Evolutionary conservation across 2,797 vertebrate species (phyloP).

Genomic region (Melanogrammus aeglefinus): DNA sequence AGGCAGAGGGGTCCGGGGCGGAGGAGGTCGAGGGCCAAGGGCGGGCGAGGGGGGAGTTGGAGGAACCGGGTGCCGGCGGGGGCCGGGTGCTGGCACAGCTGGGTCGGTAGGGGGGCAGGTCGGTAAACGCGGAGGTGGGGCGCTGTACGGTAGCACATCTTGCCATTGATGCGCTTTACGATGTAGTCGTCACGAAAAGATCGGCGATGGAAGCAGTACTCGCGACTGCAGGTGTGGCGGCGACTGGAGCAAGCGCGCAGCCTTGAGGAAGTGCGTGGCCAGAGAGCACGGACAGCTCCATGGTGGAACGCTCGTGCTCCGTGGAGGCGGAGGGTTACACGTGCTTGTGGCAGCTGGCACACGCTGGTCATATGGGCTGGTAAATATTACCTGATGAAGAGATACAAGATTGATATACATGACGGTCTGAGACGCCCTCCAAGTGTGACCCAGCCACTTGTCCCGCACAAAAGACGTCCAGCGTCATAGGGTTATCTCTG

Average conservation of each 20-base stretch:
- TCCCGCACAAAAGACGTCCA: not conserved
- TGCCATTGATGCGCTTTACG: conserved; percentile 95
- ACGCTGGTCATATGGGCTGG: conserved; percentile 98
- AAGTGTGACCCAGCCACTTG: not conserved
- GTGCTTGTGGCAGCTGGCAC: conserved; percentile 93
- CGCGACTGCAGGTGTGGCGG: conserved; percentile 85
- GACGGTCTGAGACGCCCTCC: not conserved
- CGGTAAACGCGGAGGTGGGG: conserved; percentile 71
- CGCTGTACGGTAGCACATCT: conserved; percentile 98
- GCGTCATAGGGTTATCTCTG: not conserved
- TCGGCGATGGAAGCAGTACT: conserved; percentile 93
- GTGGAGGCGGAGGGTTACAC: conserved; percentile 79
- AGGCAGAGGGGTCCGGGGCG: conserved; percentile 22
- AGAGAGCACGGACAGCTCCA: conserved; percentile 88
- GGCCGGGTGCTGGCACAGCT: conserved; percentile 52
- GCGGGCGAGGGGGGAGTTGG: conserved; percentile 37
- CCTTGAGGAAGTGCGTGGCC: conserved; percentile 89
- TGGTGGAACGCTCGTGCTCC: conserved; percentile 80
- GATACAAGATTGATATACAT: not conserved
- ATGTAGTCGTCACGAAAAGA: conserved; percentile 96
- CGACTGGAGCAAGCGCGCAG: conserved; percentile 85
- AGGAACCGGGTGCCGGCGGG: conserved; percentile 49
- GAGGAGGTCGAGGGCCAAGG: conserved; percentile 14
- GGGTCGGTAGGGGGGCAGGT: conserved; percentile 52
- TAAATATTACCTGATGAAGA: conserved; percentile 87